Evolutionary conservation across 2,113 vertebrate genomes (phyloP).

Genomic region (Callopanchax toddi): DNA sequence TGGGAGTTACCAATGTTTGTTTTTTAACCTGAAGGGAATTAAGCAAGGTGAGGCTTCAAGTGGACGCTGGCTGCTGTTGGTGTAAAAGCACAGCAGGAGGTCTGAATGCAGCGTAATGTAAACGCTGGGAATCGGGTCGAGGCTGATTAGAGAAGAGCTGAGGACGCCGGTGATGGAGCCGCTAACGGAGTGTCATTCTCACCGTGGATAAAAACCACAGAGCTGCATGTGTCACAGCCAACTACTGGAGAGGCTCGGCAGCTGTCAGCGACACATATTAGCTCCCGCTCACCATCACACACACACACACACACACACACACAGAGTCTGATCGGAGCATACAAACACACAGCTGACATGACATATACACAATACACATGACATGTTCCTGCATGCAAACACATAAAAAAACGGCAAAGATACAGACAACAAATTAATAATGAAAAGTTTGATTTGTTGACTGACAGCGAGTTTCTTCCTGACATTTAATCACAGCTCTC

Average conservation of each 20-base stretch:
- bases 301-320: constrained; percentile 13
- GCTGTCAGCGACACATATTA: constrained; percentile 61
- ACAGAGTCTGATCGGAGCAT: neutral
- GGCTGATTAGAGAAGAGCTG: constrained; percentile 43
- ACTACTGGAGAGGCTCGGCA: constrained; percentile 35
- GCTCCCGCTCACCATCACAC: constrained; percentile 1
- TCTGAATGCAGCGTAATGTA: constrained; percentile 14
- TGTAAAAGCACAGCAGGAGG: constrained; percentile 40
- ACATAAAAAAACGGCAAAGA: neutral
- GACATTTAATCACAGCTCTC: neutral
- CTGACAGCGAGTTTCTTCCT: no score
- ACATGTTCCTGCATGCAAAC: constrained; percentile 3
- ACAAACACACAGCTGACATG: neutral
- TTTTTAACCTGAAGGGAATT: constrained; percentile 22
- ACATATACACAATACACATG: neutral
- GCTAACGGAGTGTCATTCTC: constrained; percentile 55
- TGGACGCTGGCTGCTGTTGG: constrained; percentile 18
- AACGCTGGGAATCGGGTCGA: constrained; percentile 38
- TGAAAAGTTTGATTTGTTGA: neutral
- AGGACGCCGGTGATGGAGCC: constrained; percentile 49
- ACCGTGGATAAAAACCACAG: constrained; percentile 50
- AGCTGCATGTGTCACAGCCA: constrained; percentile 44
- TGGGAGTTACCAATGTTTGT: constrained; percentile 10
- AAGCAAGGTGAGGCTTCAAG: constrained; percentile 26
- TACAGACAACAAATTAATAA: neutral